Percentiles rank a stretch among this genome's conserved stretches.
These are phyloP conservation scores for Baronia brevicornis DNA, from an alignment of 2,888 invertebrate genomes.

Conservation along the genomic window DNA sequence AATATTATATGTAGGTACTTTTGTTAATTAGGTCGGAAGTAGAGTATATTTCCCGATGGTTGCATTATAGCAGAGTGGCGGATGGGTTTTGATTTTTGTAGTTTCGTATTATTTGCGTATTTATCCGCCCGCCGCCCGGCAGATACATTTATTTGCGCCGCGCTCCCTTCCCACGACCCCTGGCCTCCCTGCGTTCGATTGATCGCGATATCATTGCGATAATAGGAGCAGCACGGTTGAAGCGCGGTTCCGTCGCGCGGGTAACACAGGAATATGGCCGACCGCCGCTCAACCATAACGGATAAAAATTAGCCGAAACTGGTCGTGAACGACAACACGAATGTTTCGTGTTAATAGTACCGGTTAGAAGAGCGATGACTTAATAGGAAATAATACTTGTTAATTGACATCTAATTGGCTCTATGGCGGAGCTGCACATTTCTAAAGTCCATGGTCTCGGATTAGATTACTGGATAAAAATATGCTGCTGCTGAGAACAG, in stretches of 20 bases:
- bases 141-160: conserved; percentile 71
- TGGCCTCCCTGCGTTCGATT: conserved; percentile 52
- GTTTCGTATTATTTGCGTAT: conserved; percentile 76
- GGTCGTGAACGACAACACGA: no score
- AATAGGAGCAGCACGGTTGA: conserved; percentile 61
- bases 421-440: no score
- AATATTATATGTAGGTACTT: no score
- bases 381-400: no score
- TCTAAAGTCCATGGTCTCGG: no score
- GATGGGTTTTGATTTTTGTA: conserved; percentile 76
- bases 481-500: no score
- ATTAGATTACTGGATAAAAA: no score
- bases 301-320: no score
- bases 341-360: no score
- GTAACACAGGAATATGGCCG: conserved; percentile 52
- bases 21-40: no score
- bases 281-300: conserved; percentile 31
- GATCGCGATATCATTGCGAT: conserved; percentile 76
- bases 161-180: conserved; percentile 27
- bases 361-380: no score
- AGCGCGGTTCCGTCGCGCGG: conserved; percentile 55
- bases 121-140: conserved; percentile 71
- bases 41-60: conserved; percentile 36
- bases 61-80: conserved; percentile 59
- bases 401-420: no score